Percentiles rank a stretch among this genome's conserved stretches.
phyloP scores from a whole-genome alignment of 2,797 vertebrate species.

The Novumbra hubbsi region DNA sequence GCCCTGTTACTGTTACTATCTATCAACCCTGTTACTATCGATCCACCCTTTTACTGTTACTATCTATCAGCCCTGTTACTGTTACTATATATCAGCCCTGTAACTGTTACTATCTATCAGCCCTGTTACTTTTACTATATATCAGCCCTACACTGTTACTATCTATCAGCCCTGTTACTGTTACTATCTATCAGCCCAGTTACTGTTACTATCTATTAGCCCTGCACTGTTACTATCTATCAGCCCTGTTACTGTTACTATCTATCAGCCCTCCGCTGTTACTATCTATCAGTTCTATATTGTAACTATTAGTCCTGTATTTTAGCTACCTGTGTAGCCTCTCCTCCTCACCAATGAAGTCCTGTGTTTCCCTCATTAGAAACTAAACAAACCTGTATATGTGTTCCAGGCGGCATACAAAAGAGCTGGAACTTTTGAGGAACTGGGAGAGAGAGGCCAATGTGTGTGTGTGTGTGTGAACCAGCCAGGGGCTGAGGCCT shows the following conservation, averaged over 20 bases:
- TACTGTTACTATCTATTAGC: no score
- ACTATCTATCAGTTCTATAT: background rate
- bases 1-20: background rate
- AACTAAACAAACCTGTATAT: background rate
- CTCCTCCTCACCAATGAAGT: background rate
- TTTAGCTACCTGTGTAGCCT: background rate
- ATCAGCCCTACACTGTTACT: background rate
- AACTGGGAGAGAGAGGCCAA: slow-evolving; percentile 73
- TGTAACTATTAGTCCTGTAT: background rate
- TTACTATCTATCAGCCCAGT: background rate
- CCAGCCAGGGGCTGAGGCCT: slow-evolving; percentile 76
- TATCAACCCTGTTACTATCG: background rate
- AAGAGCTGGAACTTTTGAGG: slow-evolving; percentile 72
- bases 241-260: background rate
- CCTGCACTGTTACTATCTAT: background rate
- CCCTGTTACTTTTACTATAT: background rate
- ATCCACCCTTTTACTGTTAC: background rate
- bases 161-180: background rate
- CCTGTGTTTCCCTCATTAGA: no score
- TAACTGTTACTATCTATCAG: background rate
- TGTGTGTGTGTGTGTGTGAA: slow-evolving; percentile 66
- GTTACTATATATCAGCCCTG: no score
- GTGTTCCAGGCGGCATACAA: slow-evolving; percentile 15
- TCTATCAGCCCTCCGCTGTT: background rate
- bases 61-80: background rate